These are phyloP conservation scores for Tenebrosternarchus preto DNA, from an alignment of 2,113 vertebrate species.

Conservation along the genomic window DNA sequence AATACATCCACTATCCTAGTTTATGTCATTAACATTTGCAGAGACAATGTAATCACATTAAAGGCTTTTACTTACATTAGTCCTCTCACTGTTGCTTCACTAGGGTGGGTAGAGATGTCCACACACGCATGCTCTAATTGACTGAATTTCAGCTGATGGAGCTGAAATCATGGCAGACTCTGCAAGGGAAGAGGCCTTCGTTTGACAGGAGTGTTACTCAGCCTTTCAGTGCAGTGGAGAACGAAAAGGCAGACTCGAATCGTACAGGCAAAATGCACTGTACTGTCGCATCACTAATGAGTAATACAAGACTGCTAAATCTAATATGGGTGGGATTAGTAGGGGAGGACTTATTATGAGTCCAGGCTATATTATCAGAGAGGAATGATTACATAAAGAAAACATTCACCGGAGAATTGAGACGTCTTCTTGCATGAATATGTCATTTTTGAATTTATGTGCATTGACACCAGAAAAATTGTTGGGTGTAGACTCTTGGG, in stretches of 20 bases:
- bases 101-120: neutral
- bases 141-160: neutral
- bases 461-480: neutral
- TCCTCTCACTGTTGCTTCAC: neutral
- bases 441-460: neutral
- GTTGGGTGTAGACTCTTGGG: neutral
- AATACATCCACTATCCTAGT: neutral
- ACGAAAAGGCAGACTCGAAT: constrained; percentile 8
- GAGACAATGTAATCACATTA: neutral
- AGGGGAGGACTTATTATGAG: constrained; percentile 12
- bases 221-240: constrained; percentile 9
- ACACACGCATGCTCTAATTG: neutral
- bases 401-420: neutral
- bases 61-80: neutral
- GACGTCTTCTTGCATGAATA: neutral
- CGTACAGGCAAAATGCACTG: constrained; percentile 12
- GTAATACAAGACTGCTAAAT: constrained; percentile 44
- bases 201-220: constrained; percentile 1
- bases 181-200: neutral
- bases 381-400: constrained; percentile 25
- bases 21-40: neutral
- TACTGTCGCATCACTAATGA: constrained; percentile 36
- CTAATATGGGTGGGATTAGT: constrained; percentile 15
- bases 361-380: constrained; percentile 11
- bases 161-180: constrained; percentile 3